Evolutionary conservation across 1,140 invertebrate species (phyloP).

Genomic region (Tribolium madens): DNA sequence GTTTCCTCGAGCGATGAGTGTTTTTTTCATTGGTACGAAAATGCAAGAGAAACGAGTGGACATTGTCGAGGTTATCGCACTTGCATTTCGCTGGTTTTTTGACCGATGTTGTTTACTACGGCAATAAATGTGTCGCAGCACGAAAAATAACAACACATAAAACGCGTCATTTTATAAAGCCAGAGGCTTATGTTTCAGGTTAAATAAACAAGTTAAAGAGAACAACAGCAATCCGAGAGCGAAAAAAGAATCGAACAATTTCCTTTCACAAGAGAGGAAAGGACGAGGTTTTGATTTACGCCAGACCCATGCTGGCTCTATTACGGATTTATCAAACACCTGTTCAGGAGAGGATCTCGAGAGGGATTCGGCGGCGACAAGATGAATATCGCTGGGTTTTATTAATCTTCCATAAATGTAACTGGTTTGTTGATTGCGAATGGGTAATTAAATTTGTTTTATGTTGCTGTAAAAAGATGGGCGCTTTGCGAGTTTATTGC

Average conservation of each 20-base stretch:
- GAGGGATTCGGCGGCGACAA: constrained; percentile 17
- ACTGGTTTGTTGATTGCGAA: constrained; percentile 33
- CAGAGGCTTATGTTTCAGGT: constrained; percentile 32
- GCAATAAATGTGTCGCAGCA: constrained; percentile 35
- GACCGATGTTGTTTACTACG: constrained; percentile 32
- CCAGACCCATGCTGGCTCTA: constrained; percentile 15
- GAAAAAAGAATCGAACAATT: constrained; percentile 1
- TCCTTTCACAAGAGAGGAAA: not conserved
- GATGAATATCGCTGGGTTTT: constrained; percentile 18
- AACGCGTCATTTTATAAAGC: constrained; percentile 38
- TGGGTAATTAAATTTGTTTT: constrained; percentile 35
- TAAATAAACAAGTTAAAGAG: constrained; percentile 10
- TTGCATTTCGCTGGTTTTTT: constrained; percentile 35
- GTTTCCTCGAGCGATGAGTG: not conserved
- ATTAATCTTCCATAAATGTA: constrained; percentile 37
- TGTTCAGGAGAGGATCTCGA: not conserved
- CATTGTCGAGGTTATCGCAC: constrained; percentile 29
- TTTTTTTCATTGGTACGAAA: not conserved
- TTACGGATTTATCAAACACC: constrained; percentile 23
- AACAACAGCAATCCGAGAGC: not conserved
- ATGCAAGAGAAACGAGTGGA: not conserved
- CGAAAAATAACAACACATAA: constrained; percentile 39
- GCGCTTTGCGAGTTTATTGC: not conserved
- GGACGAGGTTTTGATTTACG: constrained; percentile 21
- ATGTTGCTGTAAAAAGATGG: constrained; percentile 17